These are phyloP conservation scores for Epirrhoe alternata DNA, from an alignment of 2,888 invertebrate species.

Conservation along the genomic window DNA sequence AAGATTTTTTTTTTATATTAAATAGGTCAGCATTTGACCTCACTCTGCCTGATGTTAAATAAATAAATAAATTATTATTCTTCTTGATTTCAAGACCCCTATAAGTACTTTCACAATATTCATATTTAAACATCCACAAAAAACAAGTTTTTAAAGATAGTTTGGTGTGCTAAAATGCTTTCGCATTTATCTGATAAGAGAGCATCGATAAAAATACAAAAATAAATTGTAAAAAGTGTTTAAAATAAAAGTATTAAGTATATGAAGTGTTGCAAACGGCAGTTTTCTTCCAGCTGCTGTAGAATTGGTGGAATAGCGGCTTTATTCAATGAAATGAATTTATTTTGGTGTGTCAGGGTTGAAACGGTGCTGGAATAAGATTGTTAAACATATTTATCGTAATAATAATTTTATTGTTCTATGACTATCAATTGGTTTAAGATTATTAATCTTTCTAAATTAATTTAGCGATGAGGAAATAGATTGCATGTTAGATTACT, in stretches of 20 bases:
- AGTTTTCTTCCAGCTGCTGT: conserved; percentile 2
- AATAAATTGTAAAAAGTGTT: neutral
- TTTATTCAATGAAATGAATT: neutral
- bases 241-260: neutral
- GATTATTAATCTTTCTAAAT: neutral
- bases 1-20: too few relatives aligned
- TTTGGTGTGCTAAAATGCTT: conserved; percentile 15
- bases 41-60: too few relatives aligned
- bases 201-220: conserved; percentile 9
- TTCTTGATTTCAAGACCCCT: too few relatives aligned
- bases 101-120: too few relatives aligned
- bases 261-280: neutral
- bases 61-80: too few relatives aligned
- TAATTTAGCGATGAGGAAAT: neutral
- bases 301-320: neutral
- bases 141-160: neutral
- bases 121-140: conserved; percentile 1
- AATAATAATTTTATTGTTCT: conserved; percentile 14
- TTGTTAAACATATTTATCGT: conserved; percentile 13
- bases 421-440: conserved; percentile 18
- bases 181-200: conserved; percentile 9
- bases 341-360: conserved; percentile 62
- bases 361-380: conserved; percentile 63
- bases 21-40: too few relatives aligned
- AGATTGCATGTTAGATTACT: neutral